Evolutionary conservation across 1,140 invertebrate species (phyloP), one percentile per base, ranked within the genome.

Genomic region (Pseudomyrmex gracilis): DNA sequence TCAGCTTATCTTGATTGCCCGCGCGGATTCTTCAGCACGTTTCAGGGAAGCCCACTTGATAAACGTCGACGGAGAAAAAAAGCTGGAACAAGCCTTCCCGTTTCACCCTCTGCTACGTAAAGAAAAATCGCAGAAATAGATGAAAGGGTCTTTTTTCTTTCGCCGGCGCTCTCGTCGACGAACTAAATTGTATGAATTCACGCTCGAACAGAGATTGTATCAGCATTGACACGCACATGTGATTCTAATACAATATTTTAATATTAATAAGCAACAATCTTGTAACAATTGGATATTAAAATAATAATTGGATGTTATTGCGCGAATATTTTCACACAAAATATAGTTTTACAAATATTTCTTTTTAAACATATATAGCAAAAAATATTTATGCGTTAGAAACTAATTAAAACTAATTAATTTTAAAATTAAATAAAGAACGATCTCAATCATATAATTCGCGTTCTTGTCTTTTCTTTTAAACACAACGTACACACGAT

Each of bases 1-100:
- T 34, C 34, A 47, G 45, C 53, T 86, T 88, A 89, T 82, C 84
- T 78, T 45, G 87, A 89, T 89, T 70, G 20, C 13, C 84, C 43
- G 61, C 10, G 7, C 5, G 58, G 57, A 89, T 89, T 89, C 86
- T 70, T 85, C 57, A 61, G 34, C 77, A 85, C 73, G 77, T 85
- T 78, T 17, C 22, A 15, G 53, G 5, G 13, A 53, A 73, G 68
- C 64, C 34, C 22, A 15, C 15, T 47, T 80, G 64, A 71, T 82
- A 63, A 58, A 74, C 34, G 61, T 74, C 57, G 55, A 71, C 20
- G 70, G 5, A 84, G 8, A 5, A 61, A 3, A 74, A 80, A 80
- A 80, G 53, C 7, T 66, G 47, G 17, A 67, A 67, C 43, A 9
- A 43, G 12, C 34, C 47, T 9, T 47, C 20, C 49, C 49, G 49